Conservation (phyloP, 23 tunicate species). For the Trididemnum clinides region DNA sequence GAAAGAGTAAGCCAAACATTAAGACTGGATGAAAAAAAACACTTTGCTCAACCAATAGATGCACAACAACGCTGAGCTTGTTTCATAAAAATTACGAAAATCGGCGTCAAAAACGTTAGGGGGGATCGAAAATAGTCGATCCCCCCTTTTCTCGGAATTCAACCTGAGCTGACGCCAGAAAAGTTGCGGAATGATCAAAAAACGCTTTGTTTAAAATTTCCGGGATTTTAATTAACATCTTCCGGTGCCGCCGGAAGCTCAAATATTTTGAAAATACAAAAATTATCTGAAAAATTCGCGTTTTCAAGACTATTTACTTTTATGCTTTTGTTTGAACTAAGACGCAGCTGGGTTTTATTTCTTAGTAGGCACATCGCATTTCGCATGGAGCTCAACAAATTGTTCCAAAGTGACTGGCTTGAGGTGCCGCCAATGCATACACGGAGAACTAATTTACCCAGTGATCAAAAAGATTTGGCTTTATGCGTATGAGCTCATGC, state of each 20-base stretch:
- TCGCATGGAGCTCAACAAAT: background rate
- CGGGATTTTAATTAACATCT: background rate
- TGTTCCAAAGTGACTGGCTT: background rate
- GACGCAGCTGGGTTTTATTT: background rate
- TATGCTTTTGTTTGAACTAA: background rate
- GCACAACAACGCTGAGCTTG: too few species aligned
- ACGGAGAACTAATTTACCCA: too few species aligned
- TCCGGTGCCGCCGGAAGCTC: conserved; percentile 6
- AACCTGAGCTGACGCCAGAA: background rate
- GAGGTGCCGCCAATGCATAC: conserved; percentile 15
- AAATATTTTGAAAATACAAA: background rate
- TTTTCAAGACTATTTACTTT: background rate
- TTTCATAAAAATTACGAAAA: too few species aligned
- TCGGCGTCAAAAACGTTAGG: too few species aligned
- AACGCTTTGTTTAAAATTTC: background rate
- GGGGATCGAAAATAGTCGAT: background rate
- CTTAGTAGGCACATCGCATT: background rate
- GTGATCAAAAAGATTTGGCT: too few species aligned
- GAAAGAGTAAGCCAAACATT: too few species aligned
- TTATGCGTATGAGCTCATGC: too few species aligned
- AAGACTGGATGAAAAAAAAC: too few species aligned
- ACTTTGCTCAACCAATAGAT: too few species aligned
- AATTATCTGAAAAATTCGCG: background rate
- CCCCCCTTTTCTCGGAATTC: background rate
- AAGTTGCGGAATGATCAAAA: background rate